Base-by-base conservation (phyloP, 2,888 invertebrate species). In the Orthosia incerta region DNA sequence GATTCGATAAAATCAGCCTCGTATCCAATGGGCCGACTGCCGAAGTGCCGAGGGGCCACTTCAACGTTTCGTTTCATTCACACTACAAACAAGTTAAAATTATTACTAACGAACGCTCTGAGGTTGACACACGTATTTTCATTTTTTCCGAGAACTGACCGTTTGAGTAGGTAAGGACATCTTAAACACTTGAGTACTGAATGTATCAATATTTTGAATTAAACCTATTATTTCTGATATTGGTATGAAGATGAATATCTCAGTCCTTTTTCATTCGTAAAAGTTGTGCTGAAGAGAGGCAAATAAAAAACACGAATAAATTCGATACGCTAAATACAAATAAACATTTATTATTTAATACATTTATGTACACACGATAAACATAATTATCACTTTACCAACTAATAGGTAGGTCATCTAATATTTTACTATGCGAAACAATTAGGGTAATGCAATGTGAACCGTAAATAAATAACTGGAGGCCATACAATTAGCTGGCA, bases 331-430 rank as follows among this genome's bases (percentile, higher is more conserved):
- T 93, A 92, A 91, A 93, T 94, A 94, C 93, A 94, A 93, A 94
- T 93, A 93, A 93, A 93, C 93, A 92, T 94, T 94, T 93, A 94
- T 93, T 93, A 79, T 86, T 86, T 85, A 87, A 85, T 89, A 93
- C 91, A 92, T 91, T 89, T 93, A 94, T 94, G 85, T 94, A 94
- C 93, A 94, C 93, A 93, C 91, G 88, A 91, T 93, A 92, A 93
- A 91, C 64, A 82, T 86, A 93, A 93, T 94, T 93, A 94, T 94
- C 94, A 94, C 94, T 91, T 92, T 93, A 92, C 86, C 82, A 80
- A 77, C 87, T 87, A 87, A 83, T 87, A 87, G 84, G 87, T 86
- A 85, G 81, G 77, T 80, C 63, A 66, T 82, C 71, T 80, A 86
- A 79, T 74, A 75, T 71, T 82, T 76, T 65, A 76, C 74, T 76